Evolutionary conservation across 1,140 invertebrate genomes (phyloP).

Genomic region (Yoshiicerus persimilis): DNA sequence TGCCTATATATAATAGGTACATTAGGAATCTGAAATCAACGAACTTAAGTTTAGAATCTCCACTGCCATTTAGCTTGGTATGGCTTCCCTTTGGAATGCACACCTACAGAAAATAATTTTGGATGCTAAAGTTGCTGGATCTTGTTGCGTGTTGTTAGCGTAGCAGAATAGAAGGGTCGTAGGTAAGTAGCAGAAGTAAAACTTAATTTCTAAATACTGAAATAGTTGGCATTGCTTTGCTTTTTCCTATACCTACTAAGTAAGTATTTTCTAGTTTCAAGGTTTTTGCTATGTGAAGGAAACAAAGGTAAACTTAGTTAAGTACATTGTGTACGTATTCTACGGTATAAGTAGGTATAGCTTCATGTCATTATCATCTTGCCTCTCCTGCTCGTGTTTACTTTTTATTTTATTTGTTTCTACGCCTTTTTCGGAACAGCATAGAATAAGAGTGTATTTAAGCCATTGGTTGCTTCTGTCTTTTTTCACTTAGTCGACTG

Average conservation of each 20-base stretch:
- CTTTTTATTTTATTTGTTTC: constrained; percentile 11
- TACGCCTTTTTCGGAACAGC: background rate
- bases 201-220: background rate
- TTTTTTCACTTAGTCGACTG: background rate
- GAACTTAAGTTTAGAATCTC: background rate
- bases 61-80: background rate
- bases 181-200: background rate
- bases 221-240: background rate
- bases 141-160: background rate
- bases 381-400: background rate
- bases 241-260: background rate
- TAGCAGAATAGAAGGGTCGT: background rate
- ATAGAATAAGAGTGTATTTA: background rate
- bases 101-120: background rate
- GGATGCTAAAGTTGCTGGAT: background rate
- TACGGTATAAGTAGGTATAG: no score
- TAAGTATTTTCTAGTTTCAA: background rate
- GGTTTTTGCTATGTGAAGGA: background rate
- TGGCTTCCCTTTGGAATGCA: background rate
- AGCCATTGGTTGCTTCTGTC: background rate
- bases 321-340: background rate
- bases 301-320: background rate
- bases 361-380: background rate
- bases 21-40: background rate
- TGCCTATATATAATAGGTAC: background rate